Base-by-base conservation (phyloP, 2,113 vertebrate genomes). In the Phyllostomus hastatus region DNA sequence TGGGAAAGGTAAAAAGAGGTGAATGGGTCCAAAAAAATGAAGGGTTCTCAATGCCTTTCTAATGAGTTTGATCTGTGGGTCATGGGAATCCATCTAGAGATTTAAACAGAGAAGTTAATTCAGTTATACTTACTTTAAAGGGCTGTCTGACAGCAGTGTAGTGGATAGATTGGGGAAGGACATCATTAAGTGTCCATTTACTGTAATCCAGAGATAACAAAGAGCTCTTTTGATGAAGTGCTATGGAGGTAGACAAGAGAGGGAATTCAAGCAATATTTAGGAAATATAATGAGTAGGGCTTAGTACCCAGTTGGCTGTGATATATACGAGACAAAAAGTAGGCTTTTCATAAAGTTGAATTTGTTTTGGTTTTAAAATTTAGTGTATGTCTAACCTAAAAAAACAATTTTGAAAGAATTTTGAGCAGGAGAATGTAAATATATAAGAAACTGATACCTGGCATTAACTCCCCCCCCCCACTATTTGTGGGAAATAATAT, bases 351-450 rank as follows among this genome's bases (percentile, higher is more conserved):
- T 91, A 84, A 87, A 94, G 61, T 72, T 94, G 33, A 88, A 84
- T 93, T 92, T 88, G 31, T 89, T 90, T 85, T 88, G 16, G 7
- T 95, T 94, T 95, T 92, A 84, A 93, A 92, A 70, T 90, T 90
- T 69, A 83, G 7, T 95, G 4, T 67, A 38, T 61, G 9, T 75
- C 24, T 67, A 85, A 85, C 72, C n/a, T 78, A 52, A 50, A 79
- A 88, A 94, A 85, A 26, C 46, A 69, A 80, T 66, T 96, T 94
- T 92, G 69, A 66, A 95, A 97, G 41, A 48, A 87, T 72, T 94
- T 83, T 96, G 43, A 92, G 41, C 41, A 95, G 75, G 50, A 93
- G 33, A 94, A 66, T 75, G 24, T 43, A 85, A 94, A 6, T 88
- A 12, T 72, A 67, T 52, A 50, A 72, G 41, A 93, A 80, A 69